Evolutionary conservation across 2,797 vertebrate genomes (phyloP), one percentile per base, ranked within the genome.

Genomic region (Crossoptilon crossoptilon): DNA sequence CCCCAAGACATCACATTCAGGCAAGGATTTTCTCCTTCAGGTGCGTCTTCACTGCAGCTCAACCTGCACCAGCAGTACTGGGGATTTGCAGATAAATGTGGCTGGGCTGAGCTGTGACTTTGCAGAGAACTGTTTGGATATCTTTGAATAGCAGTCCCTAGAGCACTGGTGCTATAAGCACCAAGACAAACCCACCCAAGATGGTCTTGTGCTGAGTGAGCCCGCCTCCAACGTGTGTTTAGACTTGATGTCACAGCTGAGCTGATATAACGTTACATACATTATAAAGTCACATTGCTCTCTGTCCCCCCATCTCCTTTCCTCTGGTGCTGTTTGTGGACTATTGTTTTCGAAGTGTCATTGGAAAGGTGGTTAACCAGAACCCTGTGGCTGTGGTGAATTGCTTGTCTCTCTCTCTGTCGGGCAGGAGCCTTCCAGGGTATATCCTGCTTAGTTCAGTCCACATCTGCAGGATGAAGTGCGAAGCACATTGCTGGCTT

Each of bases 401-500:
- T 55, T 31, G 58, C 16, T 14, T 11, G 3, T 79, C 64, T 87
- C 69, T n/a, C 85, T 66, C 53, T 72, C 1, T 3, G 37, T 74
- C 62, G 85, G n/a, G 55, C 39, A 69, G 9, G 49, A 74, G 41
- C 46, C 81, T 10, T 35, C 31, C 37, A 29, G 67, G 43, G 9
- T 87, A 43, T 91, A 59, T 31, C 39, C 39, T 85, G 22, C 70
- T 51, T 83, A 64, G n/a, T 26, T 68, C 63, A 60, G 44, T 49
- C 60, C 56, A 94, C 48, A 84, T 91, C 51, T 90, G 62, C 58
- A 85, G 69, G 81, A 84, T 91, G 84, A 93, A 94, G 88, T 82
- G 84, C 5, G 9, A 76, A 88, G 53, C 37, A 31, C 41, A 37
- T 18, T 82, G 43, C 62, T 93, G 75, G 41, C 69, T 93, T 90